Evolutionary conservation across 2,888 invertebrate genomes (phyloP).

Genomic region (Plutella xylostella): DNA sequence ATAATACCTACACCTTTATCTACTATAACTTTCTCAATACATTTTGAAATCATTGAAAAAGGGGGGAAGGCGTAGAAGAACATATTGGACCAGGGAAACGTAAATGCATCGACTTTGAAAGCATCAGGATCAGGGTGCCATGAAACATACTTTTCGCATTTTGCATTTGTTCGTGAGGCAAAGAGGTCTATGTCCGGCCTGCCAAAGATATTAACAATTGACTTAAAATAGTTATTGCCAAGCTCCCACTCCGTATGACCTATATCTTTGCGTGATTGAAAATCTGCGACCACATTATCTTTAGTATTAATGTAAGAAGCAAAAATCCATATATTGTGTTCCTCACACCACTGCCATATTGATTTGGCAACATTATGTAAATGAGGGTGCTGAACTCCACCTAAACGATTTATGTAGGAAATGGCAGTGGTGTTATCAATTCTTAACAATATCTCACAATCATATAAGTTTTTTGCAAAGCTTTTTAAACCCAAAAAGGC

Average conservation of each 20-base stretch:
- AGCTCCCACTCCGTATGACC: slow-evolving; percentile 1
- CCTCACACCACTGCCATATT: slow-evolving; percentile 8
- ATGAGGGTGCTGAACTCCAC: not conserved
- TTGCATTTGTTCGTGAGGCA: slow-evolving; percentile 4
- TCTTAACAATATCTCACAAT: not conserved
- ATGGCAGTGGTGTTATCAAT: slow-evolving; percentile 7
- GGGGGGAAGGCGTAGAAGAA: slow-evolving; percentile 5
- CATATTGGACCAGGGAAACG: not conserved
- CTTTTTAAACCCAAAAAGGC: not conserved
- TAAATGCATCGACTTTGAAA: slow-evolving; percentile 4
- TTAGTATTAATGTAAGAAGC: not conserved
- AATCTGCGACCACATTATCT: slow-evolving; percentile 3
- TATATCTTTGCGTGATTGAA: not conserved
- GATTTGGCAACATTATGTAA: not conserved
- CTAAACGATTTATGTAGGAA: not conserved
- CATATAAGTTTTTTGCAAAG: not conserved
- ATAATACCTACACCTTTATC: slow-evolving; percentile 20
- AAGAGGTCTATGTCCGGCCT: slow-evolving; percentile 4
- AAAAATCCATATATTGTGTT: too few relatives aligned
- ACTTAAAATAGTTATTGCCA: not conserved
- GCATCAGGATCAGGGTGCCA: not conserved
- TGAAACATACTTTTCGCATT: not conserved
- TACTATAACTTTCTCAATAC: slow-evolving; percentile 15
- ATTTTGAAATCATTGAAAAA: not conserved
- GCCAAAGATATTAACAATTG: not conserved